Evolutionary conservation across 2,888 invertebrate species (phyloP).

Genomic region (Entomobrya multifasciata): DNA sequence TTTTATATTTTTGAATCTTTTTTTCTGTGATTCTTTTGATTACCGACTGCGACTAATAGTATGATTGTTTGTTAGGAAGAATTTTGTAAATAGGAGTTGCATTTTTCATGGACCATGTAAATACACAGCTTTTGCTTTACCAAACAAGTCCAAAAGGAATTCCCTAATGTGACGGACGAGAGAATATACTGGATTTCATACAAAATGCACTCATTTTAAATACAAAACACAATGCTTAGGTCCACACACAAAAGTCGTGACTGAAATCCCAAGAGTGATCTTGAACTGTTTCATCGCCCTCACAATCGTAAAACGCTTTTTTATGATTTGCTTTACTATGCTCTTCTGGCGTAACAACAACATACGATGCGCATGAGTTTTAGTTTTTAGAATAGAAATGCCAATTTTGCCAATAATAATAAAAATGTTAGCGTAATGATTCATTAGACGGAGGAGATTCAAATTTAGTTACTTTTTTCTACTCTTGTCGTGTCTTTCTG

Average conservation of each 20-base stretch:
- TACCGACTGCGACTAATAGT: neutral
- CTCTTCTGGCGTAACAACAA: neutral
- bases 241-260: conserved; percentile 21
- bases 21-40: neutral
- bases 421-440: conserved; percentile 28
- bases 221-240: neutral
- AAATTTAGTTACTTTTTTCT: conserved; percentile 7
- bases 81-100: neutral
- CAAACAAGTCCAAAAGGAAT: conserved; percentile 28
- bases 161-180: neutral
- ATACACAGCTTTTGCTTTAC: neutral
- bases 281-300: conserved; percentile 54
- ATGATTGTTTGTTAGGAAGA: neutral
- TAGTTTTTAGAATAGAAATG: neutral
- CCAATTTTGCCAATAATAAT: conserved; percentile 18
- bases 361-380: neutral
- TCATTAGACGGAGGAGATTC: conserved; percentile 38
- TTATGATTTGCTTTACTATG: neutral
- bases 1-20: neutral
- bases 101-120: neutral
- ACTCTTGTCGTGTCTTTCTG: no score
- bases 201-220: conserved; percentile 38
- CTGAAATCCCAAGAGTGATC: conserved; percentile 25
- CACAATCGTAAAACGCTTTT: neutral
- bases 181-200: neutral